phyloP scores from a whole-genome alignment of 1,140 invertebrate species.

The Ceratina japonica region DNA sequence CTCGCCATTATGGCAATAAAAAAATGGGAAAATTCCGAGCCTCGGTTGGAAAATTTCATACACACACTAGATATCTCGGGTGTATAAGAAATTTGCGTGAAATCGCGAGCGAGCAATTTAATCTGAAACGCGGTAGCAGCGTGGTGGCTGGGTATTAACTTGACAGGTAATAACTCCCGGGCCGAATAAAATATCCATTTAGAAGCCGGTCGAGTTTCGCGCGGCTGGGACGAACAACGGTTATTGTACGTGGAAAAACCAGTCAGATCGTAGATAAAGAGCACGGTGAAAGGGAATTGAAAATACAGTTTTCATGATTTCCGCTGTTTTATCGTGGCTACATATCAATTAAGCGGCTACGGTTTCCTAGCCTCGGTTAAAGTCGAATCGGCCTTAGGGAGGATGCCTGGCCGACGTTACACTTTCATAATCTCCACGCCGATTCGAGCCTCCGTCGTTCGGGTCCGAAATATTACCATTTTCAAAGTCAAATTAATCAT shows the following conservation, averaged over 20 bases:
- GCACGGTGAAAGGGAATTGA: slow-evolving; percentile 34
- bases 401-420: background rate
- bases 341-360: slow-evolving; percentile 27
- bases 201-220: slow-evolving; percentile 9
- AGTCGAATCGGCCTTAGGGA: background rate
- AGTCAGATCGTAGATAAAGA: slow-evolving; percentile 24
- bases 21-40: too few species aligned
- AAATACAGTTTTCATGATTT: slow-evolving; percentile 38
- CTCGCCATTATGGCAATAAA: too few species aligned
- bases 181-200: slow-evolving; percentile 38
- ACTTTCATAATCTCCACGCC: slow-evolving; percentile 19
- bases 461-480: too few species aligned
- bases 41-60: too few species aligned
- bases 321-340: slow-evolving; percentile 31
- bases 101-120: slow-evolving; percentile 13
- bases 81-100: background rate
- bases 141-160: slow-evolving; percentile 18
- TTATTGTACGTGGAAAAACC: slow-evolving; percentile 18
- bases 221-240: slow-evolving; percentile 3
- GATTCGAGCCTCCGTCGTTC: background rate
- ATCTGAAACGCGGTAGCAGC: background rate
- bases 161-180: slow-evolving; percentile 20
- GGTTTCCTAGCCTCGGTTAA: slow-evolving; percentile 6
- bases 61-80: too few species aligned
- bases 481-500: too few species aligned